These are phyloP conservation scores for Brachyptera risi DNA, from an alignment of 2,888 invertebrate species.

Conservation along the genomic window DNA sequence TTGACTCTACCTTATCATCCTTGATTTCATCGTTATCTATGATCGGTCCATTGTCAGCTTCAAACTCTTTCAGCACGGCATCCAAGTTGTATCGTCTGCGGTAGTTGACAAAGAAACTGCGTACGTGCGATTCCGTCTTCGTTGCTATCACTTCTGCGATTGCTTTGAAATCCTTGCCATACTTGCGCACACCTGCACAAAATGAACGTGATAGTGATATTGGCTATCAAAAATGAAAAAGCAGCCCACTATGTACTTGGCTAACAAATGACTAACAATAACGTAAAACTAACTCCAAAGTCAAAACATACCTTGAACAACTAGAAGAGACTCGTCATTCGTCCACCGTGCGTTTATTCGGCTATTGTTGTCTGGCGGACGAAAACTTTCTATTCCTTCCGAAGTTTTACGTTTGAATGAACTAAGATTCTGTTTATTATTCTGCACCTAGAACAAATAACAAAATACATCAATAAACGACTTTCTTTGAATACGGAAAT, in stretches of 20 bases:
- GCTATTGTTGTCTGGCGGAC: conserved; percentile 58
- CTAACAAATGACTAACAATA: not conserved
- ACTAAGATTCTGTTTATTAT: conserved; percentile 89
- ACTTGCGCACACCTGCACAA: conserved; percentile 51
- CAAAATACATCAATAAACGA: too few relatives aligned
- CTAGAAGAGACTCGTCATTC: conserved; percentile 85
- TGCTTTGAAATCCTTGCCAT: conserved; percentile 80
- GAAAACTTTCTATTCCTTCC: conserved; percentile 58
- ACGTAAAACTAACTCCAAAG: too few relatives aligned
- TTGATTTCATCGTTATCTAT: conserved; percentile 45
- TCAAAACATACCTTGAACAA: conserved; percentile 84
- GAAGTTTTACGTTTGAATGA: conserved; percentile 74
- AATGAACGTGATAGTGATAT: not conserved
- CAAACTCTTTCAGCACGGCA: conserved; percentile 78
- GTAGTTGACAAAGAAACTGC: conserved; percentile 88
- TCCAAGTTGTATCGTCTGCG: conserved; percentile 86
- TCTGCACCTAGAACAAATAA: conserved; percentile 72
- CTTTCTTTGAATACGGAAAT: too few relatives aligned
- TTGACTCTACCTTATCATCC: conserved; percentile 47
- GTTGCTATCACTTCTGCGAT: conserved; percentile 94
- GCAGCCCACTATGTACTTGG: not conserved
- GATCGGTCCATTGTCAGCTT: conserved; percentile 65
- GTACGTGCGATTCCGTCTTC: conserved; percentile 89
- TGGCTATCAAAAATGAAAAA: too few relatives aligned
- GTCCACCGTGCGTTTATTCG: conserved; percentile 88